Evolutionary conservation across 1,140 invertebrate species (phyloP).

Genomic region (Xylocopa sonorina): DNA sequence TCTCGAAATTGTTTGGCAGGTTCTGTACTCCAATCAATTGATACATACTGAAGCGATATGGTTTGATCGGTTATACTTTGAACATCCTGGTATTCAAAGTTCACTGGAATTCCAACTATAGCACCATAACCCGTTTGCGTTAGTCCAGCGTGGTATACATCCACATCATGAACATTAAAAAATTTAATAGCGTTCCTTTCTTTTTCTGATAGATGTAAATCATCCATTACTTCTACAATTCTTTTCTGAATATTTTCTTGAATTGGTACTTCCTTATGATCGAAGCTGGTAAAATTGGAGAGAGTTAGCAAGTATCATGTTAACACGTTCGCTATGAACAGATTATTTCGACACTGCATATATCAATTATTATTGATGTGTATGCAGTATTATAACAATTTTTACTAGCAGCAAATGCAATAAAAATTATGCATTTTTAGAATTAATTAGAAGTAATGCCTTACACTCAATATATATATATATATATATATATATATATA

Average conservation of each 20-base stretch:
- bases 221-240: slow-evolving; percentile 81
- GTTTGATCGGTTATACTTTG: slow-evolving; percentile 81
- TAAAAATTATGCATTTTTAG: no score
- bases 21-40: slow-evolving; percentile 84
- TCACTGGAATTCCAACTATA: slow-evolving; percentile 85
- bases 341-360: no score
- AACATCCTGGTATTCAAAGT: slow-evolving; percentile 82
- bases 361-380: no score
- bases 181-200: slow-evolving; percentile 79
- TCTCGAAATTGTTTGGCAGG: slow-evolving; percentile 84
- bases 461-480: no score
- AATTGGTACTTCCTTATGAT: slow-evolving; percentile 77
- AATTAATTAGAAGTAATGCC: no score
- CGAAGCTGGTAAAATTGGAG: slow-evolving; percentile 39
- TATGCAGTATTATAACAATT: no score
- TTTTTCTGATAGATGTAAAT: slow-evolving; percentile 79
- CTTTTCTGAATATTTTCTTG: slow-evolving; percentile 72
- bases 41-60: slow-evolving; percentile 82
- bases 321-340: no score
- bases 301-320: slow-evolving; percentile 31
- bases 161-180: slow-evolving; percentile 86
- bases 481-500: no score
- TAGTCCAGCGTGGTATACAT: slow-evolving; percentile 83
- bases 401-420: no score
- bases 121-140: slow-evolving; percentile 79